Evolutionary conservation across 2,888 invertebrate species (phyloP).

Genomic region (Creontiades dilutus): DNA sequence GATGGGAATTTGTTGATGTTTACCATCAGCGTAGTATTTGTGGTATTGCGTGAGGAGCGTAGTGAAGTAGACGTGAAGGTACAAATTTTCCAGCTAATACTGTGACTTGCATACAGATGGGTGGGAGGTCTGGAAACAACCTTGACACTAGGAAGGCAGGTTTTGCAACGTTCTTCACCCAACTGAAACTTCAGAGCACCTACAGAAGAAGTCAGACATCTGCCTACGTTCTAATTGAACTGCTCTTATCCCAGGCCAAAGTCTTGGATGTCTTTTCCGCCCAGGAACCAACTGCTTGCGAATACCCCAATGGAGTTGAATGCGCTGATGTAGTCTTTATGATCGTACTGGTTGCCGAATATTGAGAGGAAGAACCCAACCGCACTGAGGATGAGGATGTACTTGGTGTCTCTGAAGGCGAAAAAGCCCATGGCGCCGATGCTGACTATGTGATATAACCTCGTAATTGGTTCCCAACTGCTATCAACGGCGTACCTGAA

Average conservation of each 20-base stretch:
- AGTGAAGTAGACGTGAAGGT: too few species aligned
- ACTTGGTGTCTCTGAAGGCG: constrained; percentile 48
- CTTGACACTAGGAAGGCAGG: too few species aligned
- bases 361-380: constrained; percentile 21
- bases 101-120: too few species aligned
- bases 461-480: constrained; percentile 27
- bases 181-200: too few species aligned
- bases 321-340: background rate
- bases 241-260: background rate
- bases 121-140: too few species aligned
- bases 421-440: background rate
- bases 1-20: too few species aligned
- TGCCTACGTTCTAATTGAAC: too few species aligned
- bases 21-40: too few species aligned
- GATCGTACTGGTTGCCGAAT: background rate
- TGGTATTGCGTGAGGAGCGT: too few species aligned
- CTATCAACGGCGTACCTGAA: constrained; percentile 39
- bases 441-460: constrained; percentile 12
- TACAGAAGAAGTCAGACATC: too few species aligned
- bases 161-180: too few species aligned
- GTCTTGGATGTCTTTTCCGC: constrained; percentile 41
- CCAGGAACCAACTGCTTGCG: constrained; percentile 20
- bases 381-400: background rate
- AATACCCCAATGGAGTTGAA: constrained; percentile 14
- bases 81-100: too few species aligned